Conservation (phyloP, 2,888 invertebrate genomes). For the Amiota communis region DNA sequence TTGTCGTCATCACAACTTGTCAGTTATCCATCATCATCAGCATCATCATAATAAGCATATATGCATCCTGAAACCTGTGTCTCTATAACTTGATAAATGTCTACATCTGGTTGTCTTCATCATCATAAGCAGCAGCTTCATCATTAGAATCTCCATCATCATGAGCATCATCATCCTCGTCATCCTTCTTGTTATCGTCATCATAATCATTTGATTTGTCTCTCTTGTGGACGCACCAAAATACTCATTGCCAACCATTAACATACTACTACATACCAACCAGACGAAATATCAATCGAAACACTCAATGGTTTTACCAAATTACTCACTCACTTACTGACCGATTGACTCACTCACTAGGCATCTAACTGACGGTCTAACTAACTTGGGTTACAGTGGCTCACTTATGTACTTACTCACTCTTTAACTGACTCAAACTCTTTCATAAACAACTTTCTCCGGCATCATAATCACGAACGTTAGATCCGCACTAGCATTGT, state of each 20-base stretch:
- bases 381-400: too few relatives aligned
- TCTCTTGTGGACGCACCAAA: not conserved
- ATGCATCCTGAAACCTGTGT: not conserved
- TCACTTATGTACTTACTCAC: too few relatives aligned
- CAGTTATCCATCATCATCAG: conserved; percentile 2
- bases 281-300: not conserved
- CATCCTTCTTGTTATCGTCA: too few relatives aligned
- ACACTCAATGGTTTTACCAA: not conserved
- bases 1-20: not conserved
- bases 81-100: not conserved
- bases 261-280: conserved; percentile 8
- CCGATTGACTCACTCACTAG: not conserved
- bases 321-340: too few relatives aligned
- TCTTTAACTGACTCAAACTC: conserved; percentile 15
- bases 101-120: not conserved
- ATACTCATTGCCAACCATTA: conserved; percentile 10
- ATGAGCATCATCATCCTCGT: not conserved
- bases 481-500: not conserved
- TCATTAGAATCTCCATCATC: too few relatives aligned
- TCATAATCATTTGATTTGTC: not conserved
- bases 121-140: too few relatives aligned
- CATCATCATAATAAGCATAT: not conserved
- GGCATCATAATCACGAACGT: conserved; percentile 41
- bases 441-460: conserved; percentile 48
- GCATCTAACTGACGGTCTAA: too few relatives aligned